Evolutionary conservation across 1,140 invertebrate species (phyloP), one percentile per base, ranked within the genome.

Genomic region (Drosophila seguyi): DNA sequence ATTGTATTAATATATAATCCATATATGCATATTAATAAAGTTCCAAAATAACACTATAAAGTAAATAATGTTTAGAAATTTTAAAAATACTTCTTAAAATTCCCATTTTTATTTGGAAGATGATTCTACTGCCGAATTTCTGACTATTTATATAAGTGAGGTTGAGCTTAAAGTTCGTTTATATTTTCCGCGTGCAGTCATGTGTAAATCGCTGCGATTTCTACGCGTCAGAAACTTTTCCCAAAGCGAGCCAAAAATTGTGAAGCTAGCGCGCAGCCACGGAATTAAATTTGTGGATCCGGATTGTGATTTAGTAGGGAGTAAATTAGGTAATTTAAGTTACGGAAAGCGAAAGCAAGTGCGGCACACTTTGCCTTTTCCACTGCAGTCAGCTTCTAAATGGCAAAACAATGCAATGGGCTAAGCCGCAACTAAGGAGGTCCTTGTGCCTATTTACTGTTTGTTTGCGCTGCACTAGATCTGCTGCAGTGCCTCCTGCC

Each of bases 381-480:
- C 44, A 81, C 50, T 58, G 56, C 36, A 59, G 29, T 55, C 44
- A 56, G 68, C 42, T 36, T 48, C 42, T 22, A 58, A 71, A 73
- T 77, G 56, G 55, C 50, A 77, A 77, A 81, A 60, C 45, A 76
- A 73, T 76, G 81, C 55, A 52, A 58, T 18, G 22, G 25, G 38
- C 68, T 57, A 83, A 80, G 80, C 85, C 77, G 58, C 81, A 78
- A 65, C 60, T 60, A 48, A 68, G 72, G 50, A 72, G 77, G 80
- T 78, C 65, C 81, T 88, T 81, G 77, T 90, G 77, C 74, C 66
- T 81, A 90, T 84, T 88, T 90, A 68, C 61, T 58, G 76, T 73
- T 90, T 90, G 74, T 88, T 88, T 88, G 74, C 74, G 59, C 69
- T 79, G 78, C 85, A 81, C 85, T 90, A 80, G 63, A 73, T 50